Evolutionary conservation across 2,888 invertebrate species (phyloP).

Genomic region (Arrhopalites spinosus): DNA sequence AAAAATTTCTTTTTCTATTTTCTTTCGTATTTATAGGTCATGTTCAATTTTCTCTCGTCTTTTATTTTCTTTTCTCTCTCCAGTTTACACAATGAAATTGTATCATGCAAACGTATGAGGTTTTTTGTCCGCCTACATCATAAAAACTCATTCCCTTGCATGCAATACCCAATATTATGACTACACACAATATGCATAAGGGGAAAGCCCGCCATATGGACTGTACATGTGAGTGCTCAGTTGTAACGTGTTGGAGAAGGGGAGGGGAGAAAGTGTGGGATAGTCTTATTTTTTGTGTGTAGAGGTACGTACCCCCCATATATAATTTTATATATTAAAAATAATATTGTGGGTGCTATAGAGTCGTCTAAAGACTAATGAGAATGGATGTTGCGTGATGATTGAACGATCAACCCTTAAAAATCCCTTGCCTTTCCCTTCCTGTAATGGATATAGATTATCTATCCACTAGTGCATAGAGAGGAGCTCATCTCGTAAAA

Average conservation of each 20-base stretch:
- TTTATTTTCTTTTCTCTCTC: not conserved
- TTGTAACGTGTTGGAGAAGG: no score
- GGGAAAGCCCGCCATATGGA: no score
- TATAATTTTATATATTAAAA: not conserved
- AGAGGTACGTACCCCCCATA: not conserved
- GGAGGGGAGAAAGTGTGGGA: not conserved
- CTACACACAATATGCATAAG: no score
- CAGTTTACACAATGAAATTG: not conserved
- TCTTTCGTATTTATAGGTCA: conserved; percentile 1
- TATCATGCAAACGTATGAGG: not conserved
- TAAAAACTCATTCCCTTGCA: not conserved
- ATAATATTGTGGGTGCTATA: not conserved
- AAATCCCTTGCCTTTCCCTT: conserved; percentile 49
- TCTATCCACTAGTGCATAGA: conserved; percentile 50
- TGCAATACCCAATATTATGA: no score
- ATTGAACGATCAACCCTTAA: conserved; percentile 55
- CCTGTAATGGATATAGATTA: conserved; percentile 55
- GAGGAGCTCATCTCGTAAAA: conserved; percentile 51
- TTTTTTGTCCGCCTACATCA: not conserved
- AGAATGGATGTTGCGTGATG: conserved; percentile 55
- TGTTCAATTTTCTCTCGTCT: not conserved
- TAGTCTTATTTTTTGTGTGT: not conserved
- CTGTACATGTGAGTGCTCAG: no score
- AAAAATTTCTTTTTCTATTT: not conserved
- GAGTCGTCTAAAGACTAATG: conserved; percentile 44